Base-by-base conservation (phyloP, 2,888 invertebrate genomes). In the Noctua fimbriata region DNA sequence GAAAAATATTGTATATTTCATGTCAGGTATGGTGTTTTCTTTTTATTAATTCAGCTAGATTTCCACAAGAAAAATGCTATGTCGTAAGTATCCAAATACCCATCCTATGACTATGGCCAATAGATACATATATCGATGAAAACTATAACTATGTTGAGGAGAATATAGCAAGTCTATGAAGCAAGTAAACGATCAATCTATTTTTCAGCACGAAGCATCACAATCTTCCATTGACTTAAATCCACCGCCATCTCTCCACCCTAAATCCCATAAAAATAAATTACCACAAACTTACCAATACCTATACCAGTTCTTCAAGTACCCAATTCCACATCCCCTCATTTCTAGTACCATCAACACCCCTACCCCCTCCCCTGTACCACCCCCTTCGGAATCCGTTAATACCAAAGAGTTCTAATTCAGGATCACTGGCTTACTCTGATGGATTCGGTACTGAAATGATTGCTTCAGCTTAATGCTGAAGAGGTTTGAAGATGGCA, bases 331-430 rank as follows among this genome's bases (percentile, higher is more conserved):
- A 67, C 44, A 71, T 69, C 70, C 70, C 80, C 63, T 69, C 58
- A 72, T 76, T 79, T 83, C 77, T 74, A 73, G 66, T 82, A 77
- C 79, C 74, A 79, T 74, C 65, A 49, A 36, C 32, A 24, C 66
- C 32, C 41, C 16, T 21, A 18, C 65, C 63, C 58, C 49, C 32
- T 16, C 28, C 24, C 72, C 66, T 14, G 18, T 4, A 12, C 21
- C 55, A 32, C 63, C 73, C 69, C 58, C 52, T 60, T 78, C 75
- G 36, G 76, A 80, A 76, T 82, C 81, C 81, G 82, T 81, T 82
- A 88, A 86, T 87, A 78, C 86, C 84, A 81, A 79, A 80, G 81
- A 81, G 76, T 81, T 87, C 85, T 87, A 86, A 87, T 84, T 86
- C 84, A 76, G 81, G 82, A 88, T 84, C 81, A 76, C 66, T 55